phyloP scores from a whole-genome alignment of 2,888 invertebrate species.

The Brachyptera putata region DNA sequence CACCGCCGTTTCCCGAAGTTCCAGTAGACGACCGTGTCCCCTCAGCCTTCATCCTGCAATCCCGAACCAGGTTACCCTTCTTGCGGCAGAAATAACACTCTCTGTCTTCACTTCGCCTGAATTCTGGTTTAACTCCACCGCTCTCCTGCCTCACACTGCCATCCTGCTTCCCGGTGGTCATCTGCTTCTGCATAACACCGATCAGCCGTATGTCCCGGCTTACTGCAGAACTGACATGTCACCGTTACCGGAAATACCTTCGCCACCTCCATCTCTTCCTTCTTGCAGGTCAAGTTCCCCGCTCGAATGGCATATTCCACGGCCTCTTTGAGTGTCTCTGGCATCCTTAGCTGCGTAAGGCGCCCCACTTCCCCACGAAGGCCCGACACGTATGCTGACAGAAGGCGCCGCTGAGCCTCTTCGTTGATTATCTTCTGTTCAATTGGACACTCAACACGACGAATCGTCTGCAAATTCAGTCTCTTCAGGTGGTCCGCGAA shows the following conservation, averaged over 20 bases:
- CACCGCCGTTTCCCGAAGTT: no score
- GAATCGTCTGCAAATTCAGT: background rate
- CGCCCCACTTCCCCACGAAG: background rate
- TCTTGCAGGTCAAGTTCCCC: background rate
- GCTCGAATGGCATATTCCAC: background rate
- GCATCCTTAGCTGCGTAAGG: background rate
- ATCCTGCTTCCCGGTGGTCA: no score
- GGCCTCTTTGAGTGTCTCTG: background rate
- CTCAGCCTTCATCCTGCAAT: background rate
- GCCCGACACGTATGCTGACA: background rate
- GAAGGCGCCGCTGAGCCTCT: background rate
- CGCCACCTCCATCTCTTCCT: background rate
- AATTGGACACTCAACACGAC: background rate
- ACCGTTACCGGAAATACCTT: background rate
- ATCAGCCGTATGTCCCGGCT: background rate
- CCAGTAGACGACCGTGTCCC: no score
- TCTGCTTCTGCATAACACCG: background rate
- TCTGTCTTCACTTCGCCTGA: background rate
- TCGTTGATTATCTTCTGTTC: background rate
- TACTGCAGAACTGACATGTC: background rate
- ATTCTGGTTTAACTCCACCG: background rate
- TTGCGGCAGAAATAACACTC: background rate
- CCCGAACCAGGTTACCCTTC: background rate
- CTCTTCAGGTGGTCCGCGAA: background rate
- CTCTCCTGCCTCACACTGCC: no score